Conservation (phyloP, 2,797 vertebrate genomes). For the Streptopelia turtur region DNA sequence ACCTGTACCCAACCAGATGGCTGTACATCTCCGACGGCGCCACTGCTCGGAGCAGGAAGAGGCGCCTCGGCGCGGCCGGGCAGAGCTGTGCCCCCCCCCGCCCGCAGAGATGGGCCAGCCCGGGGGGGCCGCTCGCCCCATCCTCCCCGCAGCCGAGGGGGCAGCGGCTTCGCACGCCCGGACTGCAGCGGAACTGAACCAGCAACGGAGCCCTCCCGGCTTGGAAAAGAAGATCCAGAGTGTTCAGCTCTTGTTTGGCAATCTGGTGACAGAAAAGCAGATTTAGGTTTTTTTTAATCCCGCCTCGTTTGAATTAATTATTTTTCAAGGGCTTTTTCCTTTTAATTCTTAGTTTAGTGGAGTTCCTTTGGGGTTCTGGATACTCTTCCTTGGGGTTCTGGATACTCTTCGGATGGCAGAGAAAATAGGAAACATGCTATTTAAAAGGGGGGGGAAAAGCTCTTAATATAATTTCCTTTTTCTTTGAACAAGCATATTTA, state of each 20-base stretch:
- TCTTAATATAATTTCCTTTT: slow-evolving; percentile 43
- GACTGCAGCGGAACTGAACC: background rate
- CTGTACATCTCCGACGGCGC: background rate
- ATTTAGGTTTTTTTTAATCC: background rate
- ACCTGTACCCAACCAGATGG: background rate
- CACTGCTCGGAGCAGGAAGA: slow-evolving; percentile 48
- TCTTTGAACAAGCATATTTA: slow-evolving; percentile 51
- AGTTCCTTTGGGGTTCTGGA: background rate
- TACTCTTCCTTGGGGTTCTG: background rate
- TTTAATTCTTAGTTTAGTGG: slow-evolving; percentile 21
- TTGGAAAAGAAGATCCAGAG: background rate
- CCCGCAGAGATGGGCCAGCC: slow-evolving; percentile 23
- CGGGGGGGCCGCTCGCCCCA: background rate
- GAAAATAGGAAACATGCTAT: slow-evolving; percentile 43
- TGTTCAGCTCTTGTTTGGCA: background rate
- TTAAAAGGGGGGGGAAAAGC: background rate
- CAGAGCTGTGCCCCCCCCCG: slow-evolving; percentile 44
- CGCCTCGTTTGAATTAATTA: background rate
- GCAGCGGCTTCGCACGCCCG: background rate
- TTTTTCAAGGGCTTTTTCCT: background rate
- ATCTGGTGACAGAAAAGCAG: slow-evolving; percentile 29
- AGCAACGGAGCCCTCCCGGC: background rate
- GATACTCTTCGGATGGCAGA: background rate
- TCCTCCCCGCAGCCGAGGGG: background rate
- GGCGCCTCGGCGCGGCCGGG: background rate